Percentiles rank a stretch among this genome's conserved stretches.
phyloP scores from a whole-genome alignment of 2,797 vertebrate species.

The Darevskia mixta region DNA sequence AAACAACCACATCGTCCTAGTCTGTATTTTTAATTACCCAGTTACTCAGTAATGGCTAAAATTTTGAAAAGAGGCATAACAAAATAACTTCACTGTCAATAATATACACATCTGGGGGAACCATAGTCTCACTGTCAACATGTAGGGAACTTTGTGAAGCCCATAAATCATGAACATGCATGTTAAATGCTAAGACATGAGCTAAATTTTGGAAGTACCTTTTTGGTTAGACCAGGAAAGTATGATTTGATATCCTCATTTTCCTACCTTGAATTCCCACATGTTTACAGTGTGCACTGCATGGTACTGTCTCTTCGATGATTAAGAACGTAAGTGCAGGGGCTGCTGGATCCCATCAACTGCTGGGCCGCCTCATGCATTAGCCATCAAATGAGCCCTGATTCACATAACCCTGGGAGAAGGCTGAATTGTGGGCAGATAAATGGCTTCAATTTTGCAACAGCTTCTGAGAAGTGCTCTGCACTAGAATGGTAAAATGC shows the following conservation, averaged over 20 bases:
- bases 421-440: not conserved
- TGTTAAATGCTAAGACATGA: not conserved
- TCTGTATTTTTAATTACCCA: not conserved
- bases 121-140: not conserved
- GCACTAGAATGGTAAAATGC: not conserved
- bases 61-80: not conserved
- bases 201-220: not conserved
- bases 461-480: not conserved
- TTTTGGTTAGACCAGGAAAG: not conserved
- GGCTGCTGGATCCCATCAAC: not conserved
- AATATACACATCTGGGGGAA: not conserved
- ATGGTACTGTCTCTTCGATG: not conserved
- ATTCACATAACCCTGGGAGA: not conserved
- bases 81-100: not conserved
- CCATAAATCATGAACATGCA: not conserved
- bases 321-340: not conserved
- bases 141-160: not conserved
- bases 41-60: not conserved
- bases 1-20: not conserved
- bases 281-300: not conserved
- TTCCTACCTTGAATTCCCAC: not conserved
- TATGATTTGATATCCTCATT: not conserved
- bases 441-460: not conserved
- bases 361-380: not conserved
- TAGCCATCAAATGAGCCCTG: not conserved